Conservation (phyloP, 2,888 invertebrate genomes). For the Andrena trimmerana region DNA sequence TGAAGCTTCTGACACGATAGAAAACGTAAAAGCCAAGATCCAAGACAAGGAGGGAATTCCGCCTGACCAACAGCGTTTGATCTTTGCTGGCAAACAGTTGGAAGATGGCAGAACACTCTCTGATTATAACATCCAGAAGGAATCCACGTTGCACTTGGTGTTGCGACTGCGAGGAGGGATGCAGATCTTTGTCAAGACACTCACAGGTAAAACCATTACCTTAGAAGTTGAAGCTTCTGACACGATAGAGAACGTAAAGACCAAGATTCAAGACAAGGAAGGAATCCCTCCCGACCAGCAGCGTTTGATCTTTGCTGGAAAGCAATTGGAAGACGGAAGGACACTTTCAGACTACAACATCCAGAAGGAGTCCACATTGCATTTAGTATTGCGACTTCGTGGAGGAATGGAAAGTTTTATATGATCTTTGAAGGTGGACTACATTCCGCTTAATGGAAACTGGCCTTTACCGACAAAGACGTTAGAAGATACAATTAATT, state of each 20-base stretch:
- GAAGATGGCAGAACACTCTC: conserved; percentile 58
- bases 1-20: conserved; percentile 82
- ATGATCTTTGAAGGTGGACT: not conserved
- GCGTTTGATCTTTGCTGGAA: conserved; percentile 44
- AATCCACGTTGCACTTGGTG: conserved; percentile 64
- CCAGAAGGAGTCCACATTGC: conserved; percentile 40
- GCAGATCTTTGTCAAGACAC: conserved; percentile 42
- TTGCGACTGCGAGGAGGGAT: conserved; percentile 52
- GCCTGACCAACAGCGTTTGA: conserved; percentile 56
- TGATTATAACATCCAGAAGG: conserved; percentile 60
- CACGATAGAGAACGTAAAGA: conserved; percentile 37
- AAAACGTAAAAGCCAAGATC: conserved; percentile 59
- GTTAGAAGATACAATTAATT: conserved; percentile 15
- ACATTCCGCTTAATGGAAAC: not conserved
- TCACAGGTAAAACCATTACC: conserved; percentile 41
- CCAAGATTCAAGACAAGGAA: conserved; percentile 44
- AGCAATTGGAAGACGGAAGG: conserved; percentile 37
- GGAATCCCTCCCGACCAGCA: conserved; percentile 47
- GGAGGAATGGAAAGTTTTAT: conserved; percentile 21
- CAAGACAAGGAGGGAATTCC: conserved; percentile 63
- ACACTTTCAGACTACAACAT: conserved; percentile 48
- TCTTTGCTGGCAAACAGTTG: conserved; percentile 58
- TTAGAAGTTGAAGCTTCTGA: conserved; percentile 38
- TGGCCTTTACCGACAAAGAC: not conserved
- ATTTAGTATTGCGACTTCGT: conserved; percentile 32